A percentile compares a stretch with the other conserved stretches of the same genome.
Evolutionary conservation across 2,113 vertebrate genomes (phyloP).

Genomic region (Chloropsis cyanopogon): DNA sequence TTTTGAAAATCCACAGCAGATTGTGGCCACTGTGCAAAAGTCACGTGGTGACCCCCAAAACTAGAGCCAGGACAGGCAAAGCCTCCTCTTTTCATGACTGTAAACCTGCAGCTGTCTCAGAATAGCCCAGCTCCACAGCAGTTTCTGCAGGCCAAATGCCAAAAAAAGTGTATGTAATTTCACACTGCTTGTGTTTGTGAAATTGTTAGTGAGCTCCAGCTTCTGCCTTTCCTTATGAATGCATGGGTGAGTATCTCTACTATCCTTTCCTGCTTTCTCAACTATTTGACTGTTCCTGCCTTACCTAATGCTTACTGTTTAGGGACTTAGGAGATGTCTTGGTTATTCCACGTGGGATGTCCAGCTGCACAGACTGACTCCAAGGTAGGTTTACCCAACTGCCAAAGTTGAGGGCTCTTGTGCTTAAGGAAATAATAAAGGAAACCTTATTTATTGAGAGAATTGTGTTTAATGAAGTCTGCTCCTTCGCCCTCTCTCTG

Average conservation of each 20-base stretch:
- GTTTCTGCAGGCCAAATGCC: background rate
- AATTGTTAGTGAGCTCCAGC: background rate
- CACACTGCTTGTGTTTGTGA: background rate
- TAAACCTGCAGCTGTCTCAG: background rate
- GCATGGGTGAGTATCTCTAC: background rate
- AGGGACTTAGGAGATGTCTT: background rate
- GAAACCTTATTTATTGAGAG: background rate
- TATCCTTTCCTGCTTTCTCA: background rate
- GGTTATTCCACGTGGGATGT: rapidly evolving
- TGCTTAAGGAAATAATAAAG: background rate
- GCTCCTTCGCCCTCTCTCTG: background rate
- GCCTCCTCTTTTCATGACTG: rapidly evolving
- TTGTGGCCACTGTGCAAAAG: rapidly evolving
- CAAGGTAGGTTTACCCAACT: background rate
- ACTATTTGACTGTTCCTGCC: background rate
- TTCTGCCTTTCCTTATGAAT: background rate
- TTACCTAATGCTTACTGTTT: background rate
- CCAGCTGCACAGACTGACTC: background rate
- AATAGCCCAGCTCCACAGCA: background rate
- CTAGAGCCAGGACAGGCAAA: background rate
- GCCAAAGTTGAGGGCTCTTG: background rate
- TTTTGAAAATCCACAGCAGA: background rate
- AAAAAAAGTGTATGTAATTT: rapidly evolving
- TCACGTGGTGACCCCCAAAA: rapidly evolving
- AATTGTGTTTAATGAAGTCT: background rate